A percentile compares a stretch with the other conserved stretches of the same genome.
These are phyloP conservation scores for Andrena flavipes DNA, from an alignment of 2,888 invertebrate genomes.

Conservation along the genomic window DNA sequence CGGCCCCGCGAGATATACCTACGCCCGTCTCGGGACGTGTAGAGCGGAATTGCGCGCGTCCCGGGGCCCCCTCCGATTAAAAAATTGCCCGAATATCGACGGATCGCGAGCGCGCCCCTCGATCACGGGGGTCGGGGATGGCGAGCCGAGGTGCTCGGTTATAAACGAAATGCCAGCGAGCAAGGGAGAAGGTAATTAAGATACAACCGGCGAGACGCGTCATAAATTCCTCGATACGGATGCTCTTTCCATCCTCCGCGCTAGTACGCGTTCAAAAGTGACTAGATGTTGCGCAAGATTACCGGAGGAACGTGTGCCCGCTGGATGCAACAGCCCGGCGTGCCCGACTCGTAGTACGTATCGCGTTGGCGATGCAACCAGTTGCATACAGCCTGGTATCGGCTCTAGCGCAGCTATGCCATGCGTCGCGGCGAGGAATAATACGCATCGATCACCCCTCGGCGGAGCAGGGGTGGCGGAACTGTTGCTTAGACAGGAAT, in stretches of 20 bases:
- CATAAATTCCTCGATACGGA: constrained; percentile 33
- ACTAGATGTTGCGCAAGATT: constrained; percentile 34
- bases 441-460: constrained; percentile 45
- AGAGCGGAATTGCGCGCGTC: constrained; percentile 22
- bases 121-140: background rate
- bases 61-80: constrained; percentile 1
- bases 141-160: background rate
- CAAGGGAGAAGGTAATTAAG: constrained; percentile 38
- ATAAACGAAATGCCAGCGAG: constrained; percentile 11
- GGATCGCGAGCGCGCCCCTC: constrained; percentile 9
- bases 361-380: constrained; percentile 51
- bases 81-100: constrained; percentile 33
- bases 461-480: constrained; percentile 51
- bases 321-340: background rate
- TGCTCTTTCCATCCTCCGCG: background rate
- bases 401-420: constrained; percentile 33
- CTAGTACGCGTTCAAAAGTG: constrained; percentile 39
- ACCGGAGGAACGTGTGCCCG: constrained; percentile 2
- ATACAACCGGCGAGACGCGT: constrained; percentile 13
- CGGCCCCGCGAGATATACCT: constrained; percentile 4
- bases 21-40: background rate
- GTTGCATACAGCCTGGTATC: constrained; percentile 56
- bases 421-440: constrained; percentile 43
- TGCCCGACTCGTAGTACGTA: background rate
- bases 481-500: constrained; percentile 10